Percentiles rank a stretch among this genome's conserved stretches.
Conservation (phyloP, 2,113 vertebrate species). For the Genyomyrus donnyi region DNA sequence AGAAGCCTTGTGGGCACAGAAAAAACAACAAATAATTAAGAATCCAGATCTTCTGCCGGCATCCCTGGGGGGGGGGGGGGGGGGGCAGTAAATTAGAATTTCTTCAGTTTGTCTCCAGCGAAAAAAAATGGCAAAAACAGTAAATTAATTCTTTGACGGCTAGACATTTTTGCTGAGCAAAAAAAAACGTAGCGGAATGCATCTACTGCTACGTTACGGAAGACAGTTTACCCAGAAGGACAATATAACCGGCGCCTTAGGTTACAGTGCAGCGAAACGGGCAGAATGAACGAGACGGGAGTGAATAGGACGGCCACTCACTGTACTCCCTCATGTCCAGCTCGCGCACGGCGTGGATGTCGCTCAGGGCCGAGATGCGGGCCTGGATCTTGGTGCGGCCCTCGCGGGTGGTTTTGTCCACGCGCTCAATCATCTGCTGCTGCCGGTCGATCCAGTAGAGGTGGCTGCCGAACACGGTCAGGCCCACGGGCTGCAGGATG, state of each 20-base stretch:
- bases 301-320: constrained; percentile 50
- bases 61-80: not conserved
- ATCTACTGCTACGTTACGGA: not conserved
- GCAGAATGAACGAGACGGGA: not conserved
- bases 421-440: constrained; percentile 97
- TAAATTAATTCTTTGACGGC: not conserved
- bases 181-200: not conserved
- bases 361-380: constrained; percentile 83
- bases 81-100: not conserved
- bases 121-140: not conserved
- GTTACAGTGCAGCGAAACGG: not conserved
- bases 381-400: constrained; percentile 95
- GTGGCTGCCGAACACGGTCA: constrained; percentile 88
- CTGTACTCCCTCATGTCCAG: constrained; percentile 84
- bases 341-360: constrained; percentile 91
- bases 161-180: not conserved
- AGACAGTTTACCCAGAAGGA: not conserved
- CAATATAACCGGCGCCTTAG: not conserved
- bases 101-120: not conserved
- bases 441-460: constrained; percentile 97
- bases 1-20: not conserved
- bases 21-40: not conserved
- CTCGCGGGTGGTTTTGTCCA: constrained; percentile 82
- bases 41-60: not conserved
- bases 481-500: constrained; percentile 89